Evolutionary conservation across 2,797 vertebrate species (phyloP).

Genomic region (Ispidina picta): DNA sequence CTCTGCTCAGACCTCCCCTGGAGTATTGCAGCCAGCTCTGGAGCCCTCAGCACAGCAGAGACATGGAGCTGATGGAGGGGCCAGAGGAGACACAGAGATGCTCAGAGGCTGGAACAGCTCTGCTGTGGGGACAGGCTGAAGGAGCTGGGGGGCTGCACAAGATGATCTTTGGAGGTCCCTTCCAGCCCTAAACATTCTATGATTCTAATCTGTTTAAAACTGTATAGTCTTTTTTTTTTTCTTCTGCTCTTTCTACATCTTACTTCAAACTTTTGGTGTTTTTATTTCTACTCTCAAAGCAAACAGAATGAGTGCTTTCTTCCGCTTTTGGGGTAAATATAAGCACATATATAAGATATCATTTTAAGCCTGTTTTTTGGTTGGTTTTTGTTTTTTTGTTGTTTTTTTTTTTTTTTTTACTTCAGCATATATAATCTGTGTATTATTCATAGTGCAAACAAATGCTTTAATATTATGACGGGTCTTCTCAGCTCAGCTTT

Average conservation of each 20-base stretch:
- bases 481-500: background rate
- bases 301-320: background rate
- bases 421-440: background rate
- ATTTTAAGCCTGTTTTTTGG: background rate
- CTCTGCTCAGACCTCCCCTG: too few relatives aligned
- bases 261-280: background rate
- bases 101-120: too few relatives aligned
- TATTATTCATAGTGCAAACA: background rate
- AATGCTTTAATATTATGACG: background rate
- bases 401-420: background rate
- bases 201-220: background rate
- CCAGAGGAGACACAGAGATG: too few relatives aligned
- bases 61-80: too few relatives aligned
- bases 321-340: background rate
- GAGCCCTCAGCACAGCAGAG: too few relatives aligned
- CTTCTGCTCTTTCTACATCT: background rate
- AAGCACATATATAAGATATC: background rate
- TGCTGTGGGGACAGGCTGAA: too few relatives aligned
- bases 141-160: too few relatives aligned
- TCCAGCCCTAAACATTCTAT: too few relatives aligned
- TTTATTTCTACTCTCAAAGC: background rate
- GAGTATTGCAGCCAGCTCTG: too few relatives aligned
- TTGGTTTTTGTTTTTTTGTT: background rate
- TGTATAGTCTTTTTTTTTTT: accelerated
- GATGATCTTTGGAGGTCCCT: too few relatives aligned